Percentiles rank a stretch among this genome's conserved stretches.
phyloP scores from a whole-genome alignment of 1,140 invertebrate genomes.

The Helicoverpa zea region DNA sequence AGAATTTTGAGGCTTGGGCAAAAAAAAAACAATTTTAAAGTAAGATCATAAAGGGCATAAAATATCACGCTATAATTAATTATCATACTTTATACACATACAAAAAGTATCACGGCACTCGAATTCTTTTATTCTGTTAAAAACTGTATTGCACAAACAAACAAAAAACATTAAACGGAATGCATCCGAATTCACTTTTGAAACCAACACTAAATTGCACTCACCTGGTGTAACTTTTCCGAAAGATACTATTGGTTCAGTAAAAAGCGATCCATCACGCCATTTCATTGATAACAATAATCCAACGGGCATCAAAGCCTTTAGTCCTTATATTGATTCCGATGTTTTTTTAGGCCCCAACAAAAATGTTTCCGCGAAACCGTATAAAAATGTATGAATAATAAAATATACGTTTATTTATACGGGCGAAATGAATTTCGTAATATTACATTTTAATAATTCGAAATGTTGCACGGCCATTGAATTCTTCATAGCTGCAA shows the following conservation, averaged over 20 bases:
- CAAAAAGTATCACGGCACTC: too few species aligned
- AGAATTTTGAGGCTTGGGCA: too few species aligned
- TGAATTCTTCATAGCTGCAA: slow-evolving; percentile 79
- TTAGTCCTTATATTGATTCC: slow-evolving; percentile 40
- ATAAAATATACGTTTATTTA: slow-evolving; percentile 39
- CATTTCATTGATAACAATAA: slow-evolving; percentile 48
- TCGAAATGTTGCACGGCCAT: slow-evolving; percentile 72
- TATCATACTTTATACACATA: too few species aligned
- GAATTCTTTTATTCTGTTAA: too few species aligned
- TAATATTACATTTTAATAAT: slow-evolving; percentile 77
- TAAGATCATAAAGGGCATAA: too few species aligned
- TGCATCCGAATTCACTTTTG: slow-evolving; percentile 21
- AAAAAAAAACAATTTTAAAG: too few species aligned
- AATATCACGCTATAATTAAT: too few species aligned
- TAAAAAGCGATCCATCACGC: slow-evolving; percentile 42
- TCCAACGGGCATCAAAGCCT: slow-evolving; percentile 39
- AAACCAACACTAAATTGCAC: slow-evolving; percentile 34
- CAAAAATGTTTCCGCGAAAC: slow-evolving; percentile 27
- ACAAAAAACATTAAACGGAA: slow-evolving; percentile 10
- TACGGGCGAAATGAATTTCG: slow-evolving; percentile 18
- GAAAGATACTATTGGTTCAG: slow-evolving; percentile 22
- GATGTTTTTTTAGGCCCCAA: slow-evolving; percentile 40
- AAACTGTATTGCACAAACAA: background rate
- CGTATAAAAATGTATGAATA: slow-evolving; percentile 36
- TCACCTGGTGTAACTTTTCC: slow-evolving; percentile 27